Conservation (phyloP, 2,888 invertebrate genomes). For the Eupithecia insigniata region DNA sequence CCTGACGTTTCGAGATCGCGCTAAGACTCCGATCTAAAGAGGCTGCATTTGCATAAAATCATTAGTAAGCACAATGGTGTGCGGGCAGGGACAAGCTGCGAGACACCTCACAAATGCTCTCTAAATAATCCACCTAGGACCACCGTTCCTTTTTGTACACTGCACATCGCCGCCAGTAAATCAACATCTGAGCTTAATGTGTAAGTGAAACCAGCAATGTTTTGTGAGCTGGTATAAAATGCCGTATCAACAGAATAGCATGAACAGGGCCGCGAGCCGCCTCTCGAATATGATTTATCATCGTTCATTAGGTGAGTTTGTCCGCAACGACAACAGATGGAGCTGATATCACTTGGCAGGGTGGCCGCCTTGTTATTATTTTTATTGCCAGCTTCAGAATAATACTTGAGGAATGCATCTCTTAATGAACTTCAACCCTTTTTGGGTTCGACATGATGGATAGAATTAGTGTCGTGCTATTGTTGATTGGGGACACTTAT, state of each 20-base stretch:
- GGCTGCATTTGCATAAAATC: conserved; percentile 85
- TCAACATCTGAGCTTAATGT: not conserved
- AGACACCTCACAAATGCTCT: conserved; percentile 76
- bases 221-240: conserved; percentile 36
- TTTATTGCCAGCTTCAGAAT: conserved; percentile 84
- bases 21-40: conserved; percentile 84
- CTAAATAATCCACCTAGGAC: conserved; percentile 60
- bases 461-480: conserved; percentile 83
- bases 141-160: conserved; percentile 28
- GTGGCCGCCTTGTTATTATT: conserved; percentile 84
- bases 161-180: conserved; percentile 52
- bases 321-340: conserved; percentile 85
- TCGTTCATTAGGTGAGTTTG: conserved; percentile 85
- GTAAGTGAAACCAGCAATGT: conserved; percentile 53
- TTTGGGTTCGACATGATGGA: conserved; percentile 81
- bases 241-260: conserved; percentile 62
- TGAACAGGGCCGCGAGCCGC: conserved; percentile 73
- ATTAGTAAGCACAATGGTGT: conserved; percentile 84
- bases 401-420: conserved; percentile 83
- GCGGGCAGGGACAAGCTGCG: conserved; percentile 80
- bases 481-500: conserved; percentile 81
- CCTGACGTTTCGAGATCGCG: conserved; percentile 83
- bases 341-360: conserved; percentile 85
- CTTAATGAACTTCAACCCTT: conserved; percentile 84
- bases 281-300: conserved; percentile 85